A percentile compares a stretch with the other conserved stretches of the same genome.
These are phyloP conservation scores for Indicator maculatus DNA, from an alignment of 2,113 vertebrate genomes.

Conservation along the genomic window DNA sequence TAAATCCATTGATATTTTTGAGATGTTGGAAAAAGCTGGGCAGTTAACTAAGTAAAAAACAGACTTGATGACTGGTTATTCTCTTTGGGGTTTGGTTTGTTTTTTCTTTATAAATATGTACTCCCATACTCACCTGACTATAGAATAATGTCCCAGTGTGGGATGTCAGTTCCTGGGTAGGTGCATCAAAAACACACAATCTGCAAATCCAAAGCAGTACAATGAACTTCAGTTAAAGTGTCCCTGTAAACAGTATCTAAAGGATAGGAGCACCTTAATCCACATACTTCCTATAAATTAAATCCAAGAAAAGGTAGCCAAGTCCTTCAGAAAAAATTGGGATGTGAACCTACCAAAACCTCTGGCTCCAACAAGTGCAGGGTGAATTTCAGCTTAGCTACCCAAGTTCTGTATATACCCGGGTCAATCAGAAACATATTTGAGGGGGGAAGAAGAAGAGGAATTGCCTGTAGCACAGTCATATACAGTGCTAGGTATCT, in stretches of 20 bases:
- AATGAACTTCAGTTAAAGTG: neutral
- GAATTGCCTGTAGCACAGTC: neutral
- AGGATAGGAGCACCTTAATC: neutral
- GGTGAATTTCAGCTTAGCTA: neutral
- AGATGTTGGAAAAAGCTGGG: neutral
- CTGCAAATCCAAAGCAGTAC: neutral
- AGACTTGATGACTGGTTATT: accelerated
- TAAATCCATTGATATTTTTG: neutral
- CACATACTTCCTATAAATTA: neutral
- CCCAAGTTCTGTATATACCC: neutral
- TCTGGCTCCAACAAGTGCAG: neutral
- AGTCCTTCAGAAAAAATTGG: neutral
- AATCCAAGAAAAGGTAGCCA: neutral
- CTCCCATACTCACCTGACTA: neutral
- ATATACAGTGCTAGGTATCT: neutral
- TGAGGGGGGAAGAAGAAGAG: accelerated
- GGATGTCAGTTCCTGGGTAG: neutral
- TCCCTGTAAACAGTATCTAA: neutral
- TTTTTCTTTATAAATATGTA: neutral
- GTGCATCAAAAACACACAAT: neutral
- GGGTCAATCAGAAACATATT: neutral
- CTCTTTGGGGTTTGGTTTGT: neutral
- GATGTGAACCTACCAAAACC: neutral
- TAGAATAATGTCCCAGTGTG: accelerated
- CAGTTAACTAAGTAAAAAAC: neutral